Conservation (phyloP, 2,797 vertebrate species). For the Tarsius wallacei region DNA sequence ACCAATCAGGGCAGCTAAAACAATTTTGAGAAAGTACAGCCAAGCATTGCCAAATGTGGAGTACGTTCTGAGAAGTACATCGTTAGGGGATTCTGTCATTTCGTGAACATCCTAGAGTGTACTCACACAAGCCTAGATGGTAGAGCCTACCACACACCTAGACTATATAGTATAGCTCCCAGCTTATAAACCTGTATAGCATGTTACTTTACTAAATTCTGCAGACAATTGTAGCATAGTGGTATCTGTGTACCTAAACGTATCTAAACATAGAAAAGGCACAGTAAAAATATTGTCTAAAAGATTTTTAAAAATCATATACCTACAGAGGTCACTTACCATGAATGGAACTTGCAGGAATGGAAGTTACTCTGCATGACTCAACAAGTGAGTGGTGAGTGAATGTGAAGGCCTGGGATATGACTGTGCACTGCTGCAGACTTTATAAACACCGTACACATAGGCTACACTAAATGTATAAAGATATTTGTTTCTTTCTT, state of each 20-base stretch:
- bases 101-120: neutral
- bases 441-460: neutral
- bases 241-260: neutral
- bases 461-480: neutral
- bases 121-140: neutral
- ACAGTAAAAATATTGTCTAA: neutral
- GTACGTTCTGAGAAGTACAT: neutral
- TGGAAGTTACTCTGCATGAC: neutral
- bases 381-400: neutral
- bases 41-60: neutral
- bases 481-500: neutral
- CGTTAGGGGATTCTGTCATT: no score
- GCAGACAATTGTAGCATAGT: neutral
- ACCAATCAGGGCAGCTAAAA: neutral
- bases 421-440: neutral
- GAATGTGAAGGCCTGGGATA: fast-evolving
- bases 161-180: neutral
- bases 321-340: neutral
- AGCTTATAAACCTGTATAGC: neutral
- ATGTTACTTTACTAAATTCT: neutral
- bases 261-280: neutral
- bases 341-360: neutral
- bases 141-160: neutral
- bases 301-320: neutral
- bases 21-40: neutral